Evolutionary conservation across 2,113 vertebrate species (phyloP), one percentile per base, ranked within the genome.

Genomic region (Catagonus wagneri): DNA sequence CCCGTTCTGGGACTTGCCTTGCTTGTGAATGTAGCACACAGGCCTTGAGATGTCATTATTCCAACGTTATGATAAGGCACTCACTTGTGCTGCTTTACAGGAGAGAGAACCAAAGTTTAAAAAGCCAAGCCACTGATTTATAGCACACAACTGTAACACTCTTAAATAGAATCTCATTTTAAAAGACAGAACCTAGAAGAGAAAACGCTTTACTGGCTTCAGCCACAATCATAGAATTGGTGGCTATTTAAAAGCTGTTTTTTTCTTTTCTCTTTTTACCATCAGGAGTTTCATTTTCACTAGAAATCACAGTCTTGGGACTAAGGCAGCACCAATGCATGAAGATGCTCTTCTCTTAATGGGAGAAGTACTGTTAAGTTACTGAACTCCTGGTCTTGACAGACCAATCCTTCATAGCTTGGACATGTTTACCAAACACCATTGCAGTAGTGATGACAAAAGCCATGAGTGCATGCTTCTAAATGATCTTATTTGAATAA

Each of bases 31-130:
- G 65, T 94, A 96, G 61, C 0, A 0, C 78, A 61, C 63, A 56
- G 36, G 61, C 65, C 91, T 96, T 71, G 75, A 97, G 94, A 96
- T 96, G 92, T 95, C 97, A 93, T 95, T 94, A 97, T 96, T 97
- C 91, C 2, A 12, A 10, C 19, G 1, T 81, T 95, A 50, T 27
- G 27, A 93, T 76, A 94, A 34, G 83, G 54, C 44, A 63, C 63
- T 96, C 72, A 76, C 2, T 80, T 86, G 74, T 84, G 12, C 74
- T 81, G 75, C 17, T 91, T 97, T 96, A 91, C 44, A 95, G 75
- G 3, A 81, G 54, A 97, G 52, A 94, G 66, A 94, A 34, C 16
- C 92, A 89, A 93, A 52, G 60, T 75, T 97, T 96, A 93, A 97
- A 97, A 97, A 95, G 90, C 60, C 74, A 91, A 89, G 61, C 71